These are phyloP conservation scores for Apodemus speciosus DNA, from an alignment of 2,113 vertebrate genomes.

Conservation along the genomic window DNA sequence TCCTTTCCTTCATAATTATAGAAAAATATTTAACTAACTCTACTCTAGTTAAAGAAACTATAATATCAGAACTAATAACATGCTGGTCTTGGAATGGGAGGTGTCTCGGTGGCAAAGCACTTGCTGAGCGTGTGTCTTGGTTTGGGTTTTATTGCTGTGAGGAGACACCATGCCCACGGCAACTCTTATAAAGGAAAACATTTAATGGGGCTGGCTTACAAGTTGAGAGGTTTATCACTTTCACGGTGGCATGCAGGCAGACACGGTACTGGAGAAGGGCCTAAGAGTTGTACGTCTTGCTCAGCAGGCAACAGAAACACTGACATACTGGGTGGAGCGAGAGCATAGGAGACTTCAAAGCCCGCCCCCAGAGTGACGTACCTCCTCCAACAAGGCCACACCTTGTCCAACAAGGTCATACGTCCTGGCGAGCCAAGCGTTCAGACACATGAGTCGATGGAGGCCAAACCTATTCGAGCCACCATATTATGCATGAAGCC, in stretches of 20 bases:
- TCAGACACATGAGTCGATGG: background rate
- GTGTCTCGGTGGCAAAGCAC: background rate
- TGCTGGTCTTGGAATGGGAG: background rate
- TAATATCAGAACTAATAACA: conserved; percentile 29
- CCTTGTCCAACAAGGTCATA: no score
- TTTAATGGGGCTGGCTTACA: background rate
- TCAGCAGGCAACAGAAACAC: background rate
- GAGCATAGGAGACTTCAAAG: background rate
- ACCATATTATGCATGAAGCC: background rate
- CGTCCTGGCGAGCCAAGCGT: background rate
- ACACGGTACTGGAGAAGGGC: background rate
- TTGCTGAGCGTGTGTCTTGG: background rate
- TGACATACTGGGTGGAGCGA: background rate
- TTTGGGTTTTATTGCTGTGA: background rate
- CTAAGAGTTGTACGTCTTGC: background rate
- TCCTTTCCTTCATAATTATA: conserved; percentile 29
- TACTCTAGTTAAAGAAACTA: background rate
- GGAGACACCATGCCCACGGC: background rate
- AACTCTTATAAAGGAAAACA: background rate
- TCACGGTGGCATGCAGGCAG: background rate
- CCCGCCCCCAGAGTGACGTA: background rate
- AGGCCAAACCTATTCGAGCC: background rate
- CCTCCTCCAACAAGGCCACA: background rate
- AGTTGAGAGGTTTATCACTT: background rate
- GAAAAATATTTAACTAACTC: conserved; percentile 47